Percentiles rank a stretch among this genome's conserved stretches.
Evolutionary conservation across 2,888 invertebrate species (phyloP).

Genomic region (Synanthedon formicaeformis): DNA sequence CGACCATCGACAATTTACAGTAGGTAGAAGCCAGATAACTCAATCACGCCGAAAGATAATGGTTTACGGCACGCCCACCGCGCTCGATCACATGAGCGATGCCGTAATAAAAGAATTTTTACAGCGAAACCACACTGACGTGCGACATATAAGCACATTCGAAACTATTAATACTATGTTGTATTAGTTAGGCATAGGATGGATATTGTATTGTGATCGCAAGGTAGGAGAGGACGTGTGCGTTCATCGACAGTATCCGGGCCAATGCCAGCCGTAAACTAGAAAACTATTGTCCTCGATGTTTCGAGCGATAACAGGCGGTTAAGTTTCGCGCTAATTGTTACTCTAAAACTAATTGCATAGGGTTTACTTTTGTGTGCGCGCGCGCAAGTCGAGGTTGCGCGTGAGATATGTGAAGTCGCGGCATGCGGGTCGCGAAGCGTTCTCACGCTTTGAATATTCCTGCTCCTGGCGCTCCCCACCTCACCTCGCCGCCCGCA

Average conservation of each 20-base stretch:
- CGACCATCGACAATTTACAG: slow-evolving; percentile 19
- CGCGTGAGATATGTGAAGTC: slow-evolving; percentile 70
- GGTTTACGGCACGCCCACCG: slow-evolving; percentile 51
- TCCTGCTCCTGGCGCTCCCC: slow-evolving; percentile 54
- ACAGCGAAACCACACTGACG: slow-evolving; percentile 1
- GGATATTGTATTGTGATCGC: neutral
- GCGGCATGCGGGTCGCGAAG: slow-evolving; percentile 69
- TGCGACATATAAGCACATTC: neutral
- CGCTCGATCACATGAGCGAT: slow-evolving; percentile 28
- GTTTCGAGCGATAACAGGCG: slow-evolving; percentile 62
- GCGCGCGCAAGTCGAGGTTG: slow-evolving; percentile 42
- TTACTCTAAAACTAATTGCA: slow-evolving; percentile 23
- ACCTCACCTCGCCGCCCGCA: slow-evolving; percentile 18
- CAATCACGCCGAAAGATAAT: slow-evolving; percentile 32
- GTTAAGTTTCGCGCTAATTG: slow-evolving; percentile 20
- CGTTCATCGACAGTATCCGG: slow-evolving; percentile 62
- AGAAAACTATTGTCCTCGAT: slow-evolving; percentile 71
- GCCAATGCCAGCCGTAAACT: slow-evolving; percentile 69
- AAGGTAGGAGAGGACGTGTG: slow-evolving; percentile 43
- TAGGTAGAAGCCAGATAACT: slow-evolving; percentile 28
- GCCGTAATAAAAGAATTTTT: slow-evolving; percentile 41
- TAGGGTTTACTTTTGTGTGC: slow-evolving; percentile 35
- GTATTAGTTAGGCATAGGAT: too few species aligned
- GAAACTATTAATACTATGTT: too few species aligned
- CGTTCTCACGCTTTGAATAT: slow-evolving; percentile 71